phyloP scores from a whole-genome alignment of 2,797 vertebrate genomes.

The Halcyon chelicuti region DNA sequence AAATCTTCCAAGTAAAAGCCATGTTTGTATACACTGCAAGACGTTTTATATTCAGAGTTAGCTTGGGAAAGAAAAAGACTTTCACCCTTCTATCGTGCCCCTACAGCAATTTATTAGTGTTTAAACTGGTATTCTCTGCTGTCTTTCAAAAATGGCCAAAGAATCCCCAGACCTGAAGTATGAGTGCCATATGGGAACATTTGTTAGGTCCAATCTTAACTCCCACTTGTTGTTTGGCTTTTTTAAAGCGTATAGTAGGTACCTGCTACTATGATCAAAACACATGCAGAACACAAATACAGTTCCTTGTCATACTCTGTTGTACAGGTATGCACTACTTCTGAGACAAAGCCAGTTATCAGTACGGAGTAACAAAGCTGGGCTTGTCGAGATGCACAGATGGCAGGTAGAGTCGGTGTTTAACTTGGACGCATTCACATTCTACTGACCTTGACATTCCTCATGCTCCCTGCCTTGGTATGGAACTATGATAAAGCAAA shows the following conservation, averaged over 20 bases:
- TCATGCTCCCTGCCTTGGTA: background rate
- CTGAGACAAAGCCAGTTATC: conserved; percentile 41
- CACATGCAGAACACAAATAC: background rate
- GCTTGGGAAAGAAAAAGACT: background rate
- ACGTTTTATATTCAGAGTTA: background rate
- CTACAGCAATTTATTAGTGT: background rate
- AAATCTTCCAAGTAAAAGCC: background rate
- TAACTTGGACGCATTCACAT: background rate
- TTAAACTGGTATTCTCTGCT: background rate
- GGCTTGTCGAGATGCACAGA: conserved; percentile 41
- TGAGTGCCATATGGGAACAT: background rate
- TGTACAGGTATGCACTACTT: background rate
- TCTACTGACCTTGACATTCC: background rate
- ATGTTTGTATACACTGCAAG: background rate
- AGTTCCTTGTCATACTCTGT: background rate
- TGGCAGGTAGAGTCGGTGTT: background rate
- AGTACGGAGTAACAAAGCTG: background rate
- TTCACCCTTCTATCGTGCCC: background rate
- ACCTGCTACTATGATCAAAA: background rate
- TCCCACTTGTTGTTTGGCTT: background rate
- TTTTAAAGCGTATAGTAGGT: background rate
- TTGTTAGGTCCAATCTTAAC: background rate
- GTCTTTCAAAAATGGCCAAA: background rate
- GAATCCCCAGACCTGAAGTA: background rate
- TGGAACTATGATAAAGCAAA: background rate